A percentile compares a stretch with the other conserved stretches of the same genome.
Evolutionary conservation across 2,888 invertebrate species (phyloP).

Genomic region (Tetrapedia diversipes): DNA sequence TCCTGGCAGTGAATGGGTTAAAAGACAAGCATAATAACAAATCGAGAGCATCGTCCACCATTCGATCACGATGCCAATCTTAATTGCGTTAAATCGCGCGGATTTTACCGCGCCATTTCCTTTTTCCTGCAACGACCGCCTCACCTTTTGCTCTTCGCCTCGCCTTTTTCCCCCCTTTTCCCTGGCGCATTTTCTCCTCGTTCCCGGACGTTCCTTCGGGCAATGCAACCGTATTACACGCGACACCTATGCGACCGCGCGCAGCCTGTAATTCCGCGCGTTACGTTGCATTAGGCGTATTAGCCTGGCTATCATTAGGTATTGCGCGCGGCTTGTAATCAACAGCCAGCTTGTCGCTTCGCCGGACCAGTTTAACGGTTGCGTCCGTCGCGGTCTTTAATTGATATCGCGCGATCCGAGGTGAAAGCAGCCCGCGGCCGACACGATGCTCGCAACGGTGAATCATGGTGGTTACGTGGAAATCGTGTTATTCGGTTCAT

Average conservation of each 20-base stretch:
- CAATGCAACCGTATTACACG: slow-evolving; percentile 60
- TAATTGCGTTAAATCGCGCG: slow-evolving; percentile 67
- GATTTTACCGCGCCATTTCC: slow-evolving; percentile 52
- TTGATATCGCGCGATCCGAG: slow-evolving; percentile 41
- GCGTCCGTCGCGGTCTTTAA: slow-evolving; percentile 27
- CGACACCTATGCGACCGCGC: slow-evolving; percentile 47
- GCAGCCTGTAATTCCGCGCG: slow-evolving; percentile 57
- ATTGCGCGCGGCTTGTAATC: slow-evolving; percentile 49
- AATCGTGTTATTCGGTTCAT: neutral
- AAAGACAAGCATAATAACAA: no score
- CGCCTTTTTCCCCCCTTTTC: slow-evolving; percentile 12
- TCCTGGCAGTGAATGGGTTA: no score
- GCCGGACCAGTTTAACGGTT: slow-evolving; percentile 31
- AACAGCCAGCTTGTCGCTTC: slow-evolving; percentile 34
- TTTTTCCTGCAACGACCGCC: slow-evolving; percentile 3
- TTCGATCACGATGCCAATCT: no score
- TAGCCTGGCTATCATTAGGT: slow-evolving; percentile 61
- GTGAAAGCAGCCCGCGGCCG: slow-evolving; percentile 1
- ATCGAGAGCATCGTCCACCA: no score
- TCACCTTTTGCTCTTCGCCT: neutral
- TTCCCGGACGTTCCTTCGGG: slow-evolving; percentile 25
- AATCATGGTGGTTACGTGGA: slow-evolving; percentile 3
- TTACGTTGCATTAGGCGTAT: slow-evolving; percentile 64
- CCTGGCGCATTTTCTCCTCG: slow-evolving; percentile 10
- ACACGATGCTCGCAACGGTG: neutral